Percentiles rank a stretch among this genome's conserved stretches.
Conservation (phyloP, 2,797 vertebrate genomes). For the Nyctalus aviator region DNA sequence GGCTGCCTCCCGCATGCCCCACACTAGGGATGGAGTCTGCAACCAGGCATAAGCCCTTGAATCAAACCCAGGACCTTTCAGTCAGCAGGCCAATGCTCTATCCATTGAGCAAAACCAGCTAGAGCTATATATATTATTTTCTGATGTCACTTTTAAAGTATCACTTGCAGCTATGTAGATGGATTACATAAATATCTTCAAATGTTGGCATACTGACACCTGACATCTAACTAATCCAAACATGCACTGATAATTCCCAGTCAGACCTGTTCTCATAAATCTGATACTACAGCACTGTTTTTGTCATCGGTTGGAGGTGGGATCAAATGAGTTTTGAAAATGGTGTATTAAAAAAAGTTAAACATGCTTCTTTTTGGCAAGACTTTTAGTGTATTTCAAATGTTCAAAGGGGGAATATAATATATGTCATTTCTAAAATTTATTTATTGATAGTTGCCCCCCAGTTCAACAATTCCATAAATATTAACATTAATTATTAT, state of each 20-base stretch:
- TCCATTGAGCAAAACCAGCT: too few relatives aligned
- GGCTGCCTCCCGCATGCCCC: too few relatives aligned
- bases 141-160: not conserved
- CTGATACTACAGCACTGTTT: not conserved
- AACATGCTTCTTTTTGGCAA: not conserved
- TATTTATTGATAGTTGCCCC: not conserved
- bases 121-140: too few relatives aligned
- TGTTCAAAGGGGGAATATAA: not conserved
- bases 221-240: not conserved
- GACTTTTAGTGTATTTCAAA: not conserved
- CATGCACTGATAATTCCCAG: not conserved
- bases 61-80: too few relatives aligned
- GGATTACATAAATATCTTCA: not conserved
- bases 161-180: not conserved
- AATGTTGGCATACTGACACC: not conserved
- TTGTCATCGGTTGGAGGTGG: not conserved
- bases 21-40: too few relatives aligned
- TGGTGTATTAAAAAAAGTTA: not conserved
- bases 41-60: too few relatives aligned
- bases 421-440: not conserved
- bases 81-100: too few relatives aligned
- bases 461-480: not conserved
- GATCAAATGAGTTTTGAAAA: conserved; percentile 11
- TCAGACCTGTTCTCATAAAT: not conserved
- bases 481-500: too few relatives aligned